Base-by-base conservation (phyloP, 1,140 invertebrate genomes). In the Apocrypta bakeri region DNA sequence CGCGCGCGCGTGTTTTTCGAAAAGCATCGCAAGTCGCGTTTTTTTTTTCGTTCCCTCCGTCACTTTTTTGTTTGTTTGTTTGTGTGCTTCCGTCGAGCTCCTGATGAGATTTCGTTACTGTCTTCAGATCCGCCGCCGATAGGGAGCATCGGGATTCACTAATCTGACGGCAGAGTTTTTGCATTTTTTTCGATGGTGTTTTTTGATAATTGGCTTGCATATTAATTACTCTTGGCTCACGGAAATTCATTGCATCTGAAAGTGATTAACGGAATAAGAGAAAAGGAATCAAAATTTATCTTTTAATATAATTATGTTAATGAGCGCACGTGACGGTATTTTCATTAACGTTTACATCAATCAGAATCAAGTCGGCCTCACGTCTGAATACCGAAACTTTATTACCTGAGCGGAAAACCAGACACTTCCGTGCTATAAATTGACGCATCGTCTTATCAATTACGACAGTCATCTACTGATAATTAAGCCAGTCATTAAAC, bases 261-360 rank as follows among this genome's bases (percentile, higher is more conserved):
- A 56, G 17, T 17, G 2, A 56, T 56, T 6, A 56, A n/a, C 21
- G 48, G 7, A 17, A 7, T 17, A 7, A n/a, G 33, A 56, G 48
- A 6, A 56, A 37, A 4, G 21, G 48, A 56, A 56, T n/a, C 21
- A 17, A 1, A 17, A n/a, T 42, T 4, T 42, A 7, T 42, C 40
- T 42, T n/a, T 42, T 14, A 42, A 42, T 1, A 42, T 56, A n/a
- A 56, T 56, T 56, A 56, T 56, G 21, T 0, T n/a, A n/a, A 56
- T 56, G 17, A 56, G 48, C 3, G 40, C 1, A 42, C 1, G 12
- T 1, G 7, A 42, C 17, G 4, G 17, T 56, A n/a, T 29, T 74
- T 74, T 74, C 74, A 76, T 76, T 76, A 76, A 76, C 48, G 24
- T 37, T 68, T 42, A 37, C 63, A 78, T 78, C 63, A 78, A 68